A percentile compares a stretch with the other conserved stretches of the same genome.
Evolutionary conservation across 92 coral and sea anemone species (phyloP).

Genomic region (Phenganax subtilis): DNA sequence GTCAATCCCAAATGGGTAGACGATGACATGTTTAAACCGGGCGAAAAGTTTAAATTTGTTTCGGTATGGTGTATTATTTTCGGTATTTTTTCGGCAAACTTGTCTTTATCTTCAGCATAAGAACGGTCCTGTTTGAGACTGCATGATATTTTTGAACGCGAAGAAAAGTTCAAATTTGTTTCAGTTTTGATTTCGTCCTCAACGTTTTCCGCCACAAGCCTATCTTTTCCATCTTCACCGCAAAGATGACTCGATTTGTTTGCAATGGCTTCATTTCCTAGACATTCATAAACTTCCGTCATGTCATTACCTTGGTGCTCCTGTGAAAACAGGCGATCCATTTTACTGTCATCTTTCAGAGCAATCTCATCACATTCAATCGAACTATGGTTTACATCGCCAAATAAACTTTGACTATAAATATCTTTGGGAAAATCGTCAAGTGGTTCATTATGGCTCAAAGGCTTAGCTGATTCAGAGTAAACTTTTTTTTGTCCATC

Average conservation of each 20-base stretch:
- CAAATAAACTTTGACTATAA: slow-evolving; percentile 21
- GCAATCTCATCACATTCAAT: too few relatives aligned
- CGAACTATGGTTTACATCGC: not conserved
- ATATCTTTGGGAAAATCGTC: not conserved
- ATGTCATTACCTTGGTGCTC: too few relatives aligned
- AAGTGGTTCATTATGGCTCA: not conserved
- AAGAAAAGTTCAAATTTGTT: not conserved
- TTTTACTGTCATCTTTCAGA: too few relatives aligned
- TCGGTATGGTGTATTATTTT: too few relatives aligned
- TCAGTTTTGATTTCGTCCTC: not conserved
- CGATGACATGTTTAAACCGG: too few relatives aligned
- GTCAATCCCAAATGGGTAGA: too few relatives aligned
- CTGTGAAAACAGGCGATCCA: too few relatives aligned
- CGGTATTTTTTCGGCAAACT: too few relatives aligned
- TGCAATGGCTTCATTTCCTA: too few relatives aligned
- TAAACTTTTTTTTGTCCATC: not conserved
- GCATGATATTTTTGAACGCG: not conserved
- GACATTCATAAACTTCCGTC: too few relatives aligned
- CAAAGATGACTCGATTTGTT: too few relatives aligned
- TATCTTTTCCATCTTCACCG: not conserved
- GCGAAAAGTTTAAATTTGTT: too few relatives aligned
- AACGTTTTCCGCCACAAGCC: not conserved
- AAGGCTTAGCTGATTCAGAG: not conserved
- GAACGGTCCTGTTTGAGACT: not conserved
- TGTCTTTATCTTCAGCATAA: not conserved